Base-by-base conservation (phyloP, 2,888 invertebrate species). In the Parnassius glacialis region DNA sequence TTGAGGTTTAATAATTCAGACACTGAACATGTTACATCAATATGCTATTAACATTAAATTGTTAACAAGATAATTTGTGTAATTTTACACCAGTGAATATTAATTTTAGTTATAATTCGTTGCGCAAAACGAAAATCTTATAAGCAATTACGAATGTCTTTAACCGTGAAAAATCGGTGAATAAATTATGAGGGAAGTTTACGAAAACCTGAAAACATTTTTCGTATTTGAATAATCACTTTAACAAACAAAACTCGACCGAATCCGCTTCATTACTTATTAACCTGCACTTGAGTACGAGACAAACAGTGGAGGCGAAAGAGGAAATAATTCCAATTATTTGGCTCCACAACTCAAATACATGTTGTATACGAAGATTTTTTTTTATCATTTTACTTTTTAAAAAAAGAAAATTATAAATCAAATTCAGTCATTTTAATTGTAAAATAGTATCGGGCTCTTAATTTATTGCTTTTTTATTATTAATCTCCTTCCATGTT, bases 141-240 rank as follows among this genome's bases (percentile, higher is more conserved):
- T 81, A 82, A 83, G 80, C 84, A 84, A 85, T 82, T 81, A 83
- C 80, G 79, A 75, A 80, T 83, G 84, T 83, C 80, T 79, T 77
- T 81, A 84, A 83, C 84, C 85, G 83, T 86, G 84, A 87, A 87
- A 85, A 85, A 85, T 80, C 83, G 73, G 86, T 90, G 87, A 90
- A 91, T 91, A 88, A 91, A 90, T 90, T 90, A 90, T 90, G 85
- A 89, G 86, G 74, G 79, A 87, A 90, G 83, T 89, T 90, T 84
- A 86, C 80, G 83, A 79, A 85, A 86, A 87, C 83, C 87, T 85
- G 79, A 87, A 86, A 90, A 86, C 88, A 88, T 87, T 91, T 90
- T 90, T 81, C 84, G 83, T 88, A 90, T 90, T 91, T 91, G 87
- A 90, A 91, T 90, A 91, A 90, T 90, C 87, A 90, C 86, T 89